Base-by-base conservation (phyloP, 2,888 invertebrate genomes). In the Trachelus tabidus region DNA sequence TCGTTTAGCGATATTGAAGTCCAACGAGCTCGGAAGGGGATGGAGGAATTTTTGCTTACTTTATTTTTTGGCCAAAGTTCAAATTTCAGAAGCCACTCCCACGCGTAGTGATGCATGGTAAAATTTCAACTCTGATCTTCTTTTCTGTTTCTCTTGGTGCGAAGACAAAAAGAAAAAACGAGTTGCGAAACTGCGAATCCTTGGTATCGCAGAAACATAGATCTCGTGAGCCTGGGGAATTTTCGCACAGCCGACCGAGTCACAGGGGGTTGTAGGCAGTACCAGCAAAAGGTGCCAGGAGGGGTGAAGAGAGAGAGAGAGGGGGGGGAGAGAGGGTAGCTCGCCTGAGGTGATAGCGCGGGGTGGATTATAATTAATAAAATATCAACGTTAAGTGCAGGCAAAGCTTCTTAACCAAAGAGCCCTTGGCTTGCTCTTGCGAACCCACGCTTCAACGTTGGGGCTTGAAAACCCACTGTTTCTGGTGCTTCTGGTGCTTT, bases 371-470 rank as follows among this genome's bases (percentile, higher is more conserved):
- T 85, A 87, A 86, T 89, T 88, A 88, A 89, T 88, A 87, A 88
- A 87, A 87, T 88, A 89, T 87, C 83, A 86, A 83, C 82, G 83
- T 83, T 84, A 83, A 88, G 86, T 86, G 86, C 85, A 83, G 83
- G 83, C 77, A 85, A 88, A 88, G 86, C 88, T 85, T 80, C 88
- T 89, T 88, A 87, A 76, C 81, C 83, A 79, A 82, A 84, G 83
- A 85, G 84, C 84, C 82, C 80, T 82, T 79, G 71, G 75, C 68
- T 68, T 69, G 33, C 71, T 71, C 71, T 31, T 33, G 71, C 56
- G 56, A 56, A 56, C 56, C 56, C 56, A 56, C 56, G 56, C 56
- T 56, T 56, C 23, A 56, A 56, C 56, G 9, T 56, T 56, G 56
- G 56, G 56, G 56, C 23, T 56, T 56, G 23, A 9, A 56, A 23